Evolutionary conservation across 2,113 vertebrate species (phyloP).

Genomic region (Dromas ardeola): DNA sequence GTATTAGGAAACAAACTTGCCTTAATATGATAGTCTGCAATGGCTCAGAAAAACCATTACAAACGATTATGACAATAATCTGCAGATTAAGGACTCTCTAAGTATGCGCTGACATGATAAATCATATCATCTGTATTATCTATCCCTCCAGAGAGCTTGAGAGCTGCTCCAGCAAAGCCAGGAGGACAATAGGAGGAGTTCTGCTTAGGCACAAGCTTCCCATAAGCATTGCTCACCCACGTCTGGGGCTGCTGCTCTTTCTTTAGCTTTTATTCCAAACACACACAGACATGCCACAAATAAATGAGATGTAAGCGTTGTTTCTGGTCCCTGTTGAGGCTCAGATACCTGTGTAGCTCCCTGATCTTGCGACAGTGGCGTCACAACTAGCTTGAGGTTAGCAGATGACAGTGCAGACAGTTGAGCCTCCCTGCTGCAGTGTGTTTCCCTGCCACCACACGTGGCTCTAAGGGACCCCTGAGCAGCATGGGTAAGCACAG

Average conservation of each 20-base stretch:
- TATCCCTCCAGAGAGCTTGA: constrained; percentile 1
- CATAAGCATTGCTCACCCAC: background rate
- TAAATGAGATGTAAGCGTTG: background rate
- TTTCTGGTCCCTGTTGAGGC: background rate
- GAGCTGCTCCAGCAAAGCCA: background rate
- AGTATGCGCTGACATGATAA: constrained; percentile 41
- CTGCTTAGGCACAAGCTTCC: background rate
- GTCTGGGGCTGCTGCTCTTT: background rate
- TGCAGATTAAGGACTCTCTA: constrained; percentile 55
- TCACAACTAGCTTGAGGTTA: background rate
- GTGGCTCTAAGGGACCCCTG: background rate
- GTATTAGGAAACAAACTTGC: constrained; percentile 10
- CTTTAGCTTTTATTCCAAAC: background rate
- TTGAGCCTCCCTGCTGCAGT: background rate
- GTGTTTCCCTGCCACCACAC: background rate
- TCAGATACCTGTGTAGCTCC: background rate
- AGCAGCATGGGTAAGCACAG: background rate
- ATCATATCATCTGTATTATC: constrained; percentile 44
- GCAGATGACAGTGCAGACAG: background rate
- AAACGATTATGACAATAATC: constrained; percentile 57
- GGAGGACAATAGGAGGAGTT: background rate
- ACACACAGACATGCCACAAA: background rate
- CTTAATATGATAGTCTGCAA: background rate
- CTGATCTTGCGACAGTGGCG: background rate
- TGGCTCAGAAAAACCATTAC: constrained; percentile 42